phyloP scores from a whole-genome alignment of 1,140 invertebrate species.

The Periplaneta americana region DNA sequence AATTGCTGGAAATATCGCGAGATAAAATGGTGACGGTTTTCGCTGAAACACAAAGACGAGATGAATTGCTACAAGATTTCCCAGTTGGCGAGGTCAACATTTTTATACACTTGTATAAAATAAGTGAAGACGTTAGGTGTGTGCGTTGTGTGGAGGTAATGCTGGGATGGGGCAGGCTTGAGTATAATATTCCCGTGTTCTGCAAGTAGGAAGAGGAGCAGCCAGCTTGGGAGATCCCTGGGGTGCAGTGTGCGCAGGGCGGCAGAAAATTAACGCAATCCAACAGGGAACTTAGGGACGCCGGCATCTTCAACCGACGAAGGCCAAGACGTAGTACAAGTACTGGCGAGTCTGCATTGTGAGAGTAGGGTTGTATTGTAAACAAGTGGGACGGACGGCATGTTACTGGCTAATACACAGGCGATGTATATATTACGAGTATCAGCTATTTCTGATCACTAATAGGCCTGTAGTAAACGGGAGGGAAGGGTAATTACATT shows the following conservation, averaged over 20 bases:
- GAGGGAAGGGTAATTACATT: no score
- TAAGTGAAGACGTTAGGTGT: background rate
- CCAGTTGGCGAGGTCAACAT: background rate
- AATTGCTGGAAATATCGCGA: no score
- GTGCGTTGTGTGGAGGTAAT: background rate
- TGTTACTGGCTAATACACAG: no score
- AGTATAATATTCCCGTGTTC: background rate
- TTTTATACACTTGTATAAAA: background rate
- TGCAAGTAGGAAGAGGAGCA: background rate
- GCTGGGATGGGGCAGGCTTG: background rate
- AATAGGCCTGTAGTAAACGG: no score
- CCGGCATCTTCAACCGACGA: background rate
- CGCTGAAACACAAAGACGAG: background rate
- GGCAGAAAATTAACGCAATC: constrained; percentile 64
- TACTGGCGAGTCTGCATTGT: no score
- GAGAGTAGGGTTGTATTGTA: no score
- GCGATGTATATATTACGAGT: no score
- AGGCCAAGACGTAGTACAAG: no score
- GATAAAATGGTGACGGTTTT: background rate
- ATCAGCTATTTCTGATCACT: no score
- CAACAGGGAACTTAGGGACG: constrained; percentile 49
- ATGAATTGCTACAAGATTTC: background rate
- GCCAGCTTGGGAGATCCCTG: constrained; percentile 31
- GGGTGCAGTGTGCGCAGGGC: constrained; percentile 61
- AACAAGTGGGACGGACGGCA: background rate